phyloP scores from a whole-genome alignment of 2,888 invertebrate genomes.

The Gryllus longicercus region DNA sequence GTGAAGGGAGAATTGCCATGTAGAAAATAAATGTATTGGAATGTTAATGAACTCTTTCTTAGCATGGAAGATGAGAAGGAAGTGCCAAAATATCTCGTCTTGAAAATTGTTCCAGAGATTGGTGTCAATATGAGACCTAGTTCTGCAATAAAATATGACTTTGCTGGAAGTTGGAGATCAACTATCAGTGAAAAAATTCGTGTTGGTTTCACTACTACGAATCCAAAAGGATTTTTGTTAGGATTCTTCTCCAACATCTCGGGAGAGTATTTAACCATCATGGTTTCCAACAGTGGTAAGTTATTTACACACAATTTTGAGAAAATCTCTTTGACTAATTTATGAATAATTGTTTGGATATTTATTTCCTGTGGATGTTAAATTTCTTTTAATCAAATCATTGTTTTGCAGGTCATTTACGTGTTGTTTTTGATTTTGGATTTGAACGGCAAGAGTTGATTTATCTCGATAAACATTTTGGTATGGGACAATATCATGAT shows the following conservation, averaged over 20 bases:
- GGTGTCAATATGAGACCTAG: conserved; percentile 91
- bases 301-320: conserved; percentile 21
- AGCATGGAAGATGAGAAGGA: no score
- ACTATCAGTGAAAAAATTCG: conserved; percentile 86
- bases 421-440: conserved; percentile 95
- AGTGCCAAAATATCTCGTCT: no score
- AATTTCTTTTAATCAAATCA: not conserved
- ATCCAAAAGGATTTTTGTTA: conserved; percentile 89
- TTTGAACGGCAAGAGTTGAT: conserved; percentile 92
- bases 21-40: no score
- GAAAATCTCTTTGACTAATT: not conserved
- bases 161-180: conserved; percentile 85
- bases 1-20: no score
- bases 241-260: conserved; percentile 84
- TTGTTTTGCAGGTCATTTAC: conserved; percentile 65
- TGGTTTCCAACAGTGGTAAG: conserved; percentile 87
- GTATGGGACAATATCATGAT: conserved; percentile 91
- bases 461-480: conserved; percentile 86
- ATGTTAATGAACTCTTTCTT: no score
- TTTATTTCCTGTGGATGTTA: not conserved
- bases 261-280: conserved; percentile 87
- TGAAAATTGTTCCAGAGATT: conserved; percentile 63
- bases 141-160: conserved; percentile 87
- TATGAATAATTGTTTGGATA: conserved; percentile 22
- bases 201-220: conserved; percentile 94